Conservation (phyloP, 2,113 vertebrate species). For the Paedocypris sp. region DNA sequence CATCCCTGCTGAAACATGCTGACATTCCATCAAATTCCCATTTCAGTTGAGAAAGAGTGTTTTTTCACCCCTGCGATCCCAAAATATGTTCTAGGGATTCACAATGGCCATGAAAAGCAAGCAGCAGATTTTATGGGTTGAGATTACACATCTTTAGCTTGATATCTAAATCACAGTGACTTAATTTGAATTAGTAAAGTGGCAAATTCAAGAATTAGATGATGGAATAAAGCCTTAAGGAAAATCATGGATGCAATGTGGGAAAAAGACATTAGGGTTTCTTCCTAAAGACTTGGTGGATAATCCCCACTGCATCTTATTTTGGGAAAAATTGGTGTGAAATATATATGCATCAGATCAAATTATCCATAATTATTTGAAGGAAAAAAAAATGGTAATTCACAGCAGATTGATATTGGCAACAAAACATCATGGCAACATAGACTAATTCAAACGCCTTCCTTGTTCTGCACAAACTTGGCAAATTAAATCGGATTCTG, state of each 20-base stretch:
- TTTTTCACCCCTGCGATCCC: background rate
- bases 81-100: background rate
- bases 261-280: no score
- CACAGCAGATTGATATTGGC: no score
- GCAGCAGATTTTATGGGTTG: background rate
- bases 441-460: no score
- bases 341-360: no score
- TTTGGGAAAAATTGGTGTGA: no score
- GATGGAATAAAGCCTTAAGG: background rate
- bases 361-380: no score
- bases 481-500: no score
- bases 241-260: background rate
- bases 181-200: background rate
- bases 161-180: background rate
- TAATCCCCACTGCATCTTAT: no score
- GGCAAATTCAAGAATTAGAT: background rate
- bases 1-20: background rate
- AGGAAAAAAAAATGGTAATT: no score
- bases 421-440: no score
- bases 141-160: background rate
- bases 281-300: no score
- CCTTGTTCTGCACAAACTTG: no score
- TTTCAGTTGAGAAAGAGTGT: background rate
- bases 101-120: background rate
- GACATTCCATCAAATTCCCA: background rate